These are phyloP conservation scores for Microctonus hyperodae DNA, from an alignment of 2,888 invertebrate species.

Conservation along the genomic window DNA sequence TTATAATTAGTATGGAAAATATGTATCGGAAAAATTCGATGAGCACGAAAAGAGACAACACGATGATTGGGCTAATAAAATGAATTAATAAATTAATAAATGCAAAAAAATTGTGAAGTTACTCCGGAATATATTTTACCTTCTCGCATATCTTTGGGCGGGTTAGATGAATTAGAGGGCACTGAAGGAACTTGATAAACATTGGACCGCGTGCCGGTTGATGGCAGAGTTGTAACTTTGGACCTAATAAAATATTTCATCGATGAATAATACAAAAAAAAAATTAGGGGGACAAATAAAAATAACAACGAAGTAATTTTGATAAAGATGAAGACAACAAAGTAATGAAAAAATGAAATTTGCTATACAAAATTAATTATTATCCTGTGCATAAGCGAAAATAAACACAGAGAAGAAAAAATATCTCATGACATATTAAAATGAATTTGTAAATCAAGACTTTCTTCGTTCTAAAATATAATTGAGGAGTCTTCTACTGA, in stretches of 20 bases:
- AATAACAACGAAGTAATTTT: conserved; percentile 23
- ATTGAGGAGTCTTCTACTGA: too few relatives aligned
- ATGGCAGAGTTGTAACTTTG: conserved; percentile 57
- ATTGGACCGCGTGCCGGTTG: conserved; percentile 54
- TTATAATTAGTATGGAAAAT: too few relatives aligned
- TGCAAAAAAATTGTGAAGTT: not conserved
- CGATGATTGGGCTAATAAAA: not conserved
- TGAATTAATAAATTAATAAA: not conserved
- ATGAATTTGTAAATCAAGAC: too few relatives aligned
- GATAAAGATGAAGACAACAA: not conserved
- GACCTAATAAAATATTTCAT: conserved; percentile 48
- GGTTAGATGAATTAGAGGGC: conserved; percentile 54
- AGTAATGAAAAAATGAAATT: not conserved
- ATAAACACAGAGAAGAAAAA: too few relatives aligned
- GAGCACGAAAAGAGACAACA: too few relatives aligned
- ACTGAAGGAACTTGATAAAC: conserved; percentile 58
- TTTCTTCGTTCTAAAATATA: too few relatives aligned
- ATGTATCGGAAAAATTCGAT: too few relatives aligned
- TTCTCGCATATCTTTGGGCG: conserved; percentile 59
- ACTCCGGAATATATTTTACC: conserved; percentile 44
- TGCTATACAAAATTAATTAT: not conserved
- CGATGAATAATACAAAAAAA: conserved; percentile 28
- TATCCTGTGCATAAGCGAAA: not conserved
- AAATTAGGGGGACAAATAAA: not conserved
- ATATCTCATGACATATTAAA: too few relatives aligned